Evolutionary conservation across 2,888 invertebrate genomes (phyloP).

Genomic region (Drosophila acutilabella): DNA sequence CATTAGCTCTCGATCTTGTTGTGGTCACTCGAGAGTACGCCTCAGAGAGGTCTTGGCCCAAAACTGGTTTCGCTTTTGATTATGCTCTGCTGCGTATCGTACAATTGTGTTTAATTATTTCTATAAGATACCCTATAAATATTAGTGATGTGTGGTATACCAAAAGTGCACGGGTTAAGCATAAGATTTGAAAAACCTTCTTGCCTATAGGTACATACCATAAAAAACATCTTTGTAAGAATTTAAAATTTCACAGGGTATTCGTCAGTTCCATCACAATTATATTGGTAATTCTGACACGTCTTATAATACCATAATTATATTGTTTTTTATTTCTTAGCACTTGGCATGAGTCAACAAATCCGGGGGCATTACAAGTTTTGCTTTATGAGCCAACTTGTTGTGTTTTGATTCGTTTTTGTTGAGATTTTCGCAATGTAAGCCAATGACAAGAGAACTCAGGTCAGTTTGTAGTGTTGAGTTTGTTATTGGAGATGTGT

Average conservation of each 20-base stretch:
- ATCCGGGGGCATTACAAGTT: conserved; percentile 58
- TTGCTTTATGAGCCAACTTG: conserved; percentile 57
- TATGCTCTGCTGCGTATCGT: conserved; percentile 50
- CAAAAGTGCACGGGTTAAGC: no score
- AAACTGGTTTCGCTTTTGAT: conserved; percentile 68
- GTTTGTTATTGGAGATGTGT: conserved; percentile 69
- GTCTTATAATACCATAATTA: conserved; percentile 63
- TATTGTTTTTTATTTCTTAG: conserved; percentile 54
- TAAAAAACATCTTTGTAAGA: no score
- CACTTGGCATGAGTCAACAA: conserved; percentile 71
- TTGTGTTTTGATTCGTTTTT: conserved; percentile 40
- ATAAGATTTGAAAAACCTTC: no score
- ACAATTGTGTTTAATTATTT: conserved; percentile 60
- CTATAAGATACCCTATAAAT: conserved; percentile 23
- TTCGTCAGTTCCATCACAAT: not conserved
- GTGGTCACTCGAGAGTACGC: conserved; percentile 29
- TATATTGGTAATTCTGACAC: conserved; percentile 10
- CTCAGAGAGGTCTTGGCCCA: conserved; percentile 22
- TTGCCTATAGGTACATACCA: no score
- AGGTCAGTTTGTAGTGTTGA: conserved; percentile 36
- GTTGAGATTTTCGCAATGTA: conserved; percentile 49
- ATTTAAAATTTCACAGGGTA: conserved; percentile 27
- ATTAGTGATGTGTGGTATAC: not conserved
- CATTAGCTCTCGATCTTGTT: conserved; percentile 68
- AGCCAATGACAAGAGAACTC: conserved; percentile 59